Evolutionary conservation across 2,797 vertebrate genomes (phyloP), one percentile per base, ranked within the genome.

Genomic region (Rhinogobio ventralis): DNA sequence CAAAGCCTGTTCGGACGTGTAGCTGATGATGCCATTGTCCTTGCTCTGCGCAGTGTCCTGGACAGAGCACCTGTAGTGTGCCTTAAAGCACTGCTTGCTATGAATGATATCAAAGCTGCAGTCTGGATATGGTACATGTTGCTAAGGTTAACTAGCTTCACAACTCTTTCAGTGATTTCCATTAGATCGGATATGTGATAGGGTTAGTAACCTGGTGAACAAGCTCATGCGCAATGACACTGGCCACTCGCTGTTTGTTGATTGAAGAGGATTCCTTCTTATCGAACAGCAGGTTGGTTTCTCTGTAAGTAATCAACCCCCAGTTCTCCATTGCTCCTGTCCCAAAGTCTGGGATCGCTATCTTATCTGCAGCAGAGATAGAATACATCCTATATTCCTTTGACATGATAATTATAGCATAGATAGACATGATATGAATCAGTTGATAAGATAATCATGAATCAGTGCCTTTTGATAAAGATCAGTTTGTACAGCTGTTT

Each of bases 311-410:
- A 91, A 99, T 93, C 71, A 99, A 94, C 1, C 98, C 98, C 98
- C 98, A 99, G 94, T 99, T 99, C 91, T 99, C 98, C 98, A 99
- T 99, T 46, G 98, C 98, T 30, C 98, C 98, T 0, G 98, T 98
- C 5, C 98, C 97, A 28, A 99, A 99, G 91, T 99, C 97, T 91
- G 98, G 98, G 91, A 99, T 99, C 86, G 98, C 98, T 57, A 99
- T 99, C 94, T 97, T 93, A 94, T 99, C 98, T 99, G 86, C 2
- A 91, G 82, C 57, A 80, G 82, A 46, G n/a, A 77, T 5, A 68
- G 25, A 86, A 84, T 84, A 86, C 20, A 73, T 74, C 19, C 79
- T n/a, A 74, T 1, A 19, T 9, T 74, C 3, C 23, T 55, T 53
- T 72, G 75, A 80, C 23, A 64, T 53, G 78, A 68, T 81, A 67